Conservation (phyloP, 2,888 invertebrate species). For the Helicoverpa assulta region DNA sequence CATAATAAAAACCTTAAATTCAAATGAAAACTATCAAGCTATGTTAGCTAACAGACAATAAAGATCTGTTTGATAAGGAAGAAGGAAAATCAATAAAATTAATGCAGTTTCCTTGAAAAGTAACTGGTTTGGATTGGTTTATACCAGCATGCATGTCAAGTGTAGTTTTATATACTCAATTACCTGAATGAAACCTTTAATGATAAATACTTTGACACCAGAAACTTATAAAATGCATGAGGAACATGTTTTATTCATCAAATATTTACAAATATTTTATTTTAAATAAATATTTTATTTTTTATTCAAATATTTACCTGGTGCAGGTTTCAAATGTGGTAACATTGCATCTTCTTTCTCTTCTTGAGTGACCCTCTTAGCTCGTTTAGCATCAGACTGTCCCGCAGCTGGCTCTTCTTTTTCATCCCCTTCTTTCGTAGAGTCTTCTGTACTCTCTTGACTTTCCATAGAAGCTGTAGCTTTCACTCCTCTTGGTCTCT, state of each 20-base stretch:
- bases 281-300: too few species aligned
- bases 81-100: conserved; percentile 5
- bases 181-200: too few species aligned
- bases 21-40: too few species aligned
- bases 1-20: too few species aligned
- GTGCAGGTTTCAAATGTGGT: conserved; percentile 94
- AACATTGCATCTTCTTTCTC: conserved; percentile 93
- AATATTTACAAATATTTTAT: too few species aligned
- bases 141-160: too few species aligned
- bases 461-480: conserved; percentile 66
- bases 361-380: conserved; percentile 85
- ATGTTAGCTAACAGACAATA: too few species aligned
- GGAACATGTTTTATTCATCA: too few species aligned
- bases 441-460: conserved; percentile 60
- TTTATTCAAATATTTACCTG: conserved; percentile 80
- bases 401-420: conserved; percentile 79
- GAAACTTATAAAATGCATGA: too few species aligned
- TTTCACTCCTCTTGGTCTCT: conserved; percentile 91
- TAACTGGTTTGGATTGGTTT: not conserved
- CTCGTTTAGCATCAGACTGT: conserved; percentile 82
- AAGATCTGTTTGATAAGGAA: not conserved
- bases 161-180: too few species aligned
- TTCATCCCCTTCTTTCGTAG: conserved; percentile 59
- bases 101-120: conserved; percentile 7
- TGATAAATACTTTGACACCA: too few species aligned